Base-by-base conservation (phyloP, 2,113 vertebrate species). In the Hystrix brachyura region DNA sequence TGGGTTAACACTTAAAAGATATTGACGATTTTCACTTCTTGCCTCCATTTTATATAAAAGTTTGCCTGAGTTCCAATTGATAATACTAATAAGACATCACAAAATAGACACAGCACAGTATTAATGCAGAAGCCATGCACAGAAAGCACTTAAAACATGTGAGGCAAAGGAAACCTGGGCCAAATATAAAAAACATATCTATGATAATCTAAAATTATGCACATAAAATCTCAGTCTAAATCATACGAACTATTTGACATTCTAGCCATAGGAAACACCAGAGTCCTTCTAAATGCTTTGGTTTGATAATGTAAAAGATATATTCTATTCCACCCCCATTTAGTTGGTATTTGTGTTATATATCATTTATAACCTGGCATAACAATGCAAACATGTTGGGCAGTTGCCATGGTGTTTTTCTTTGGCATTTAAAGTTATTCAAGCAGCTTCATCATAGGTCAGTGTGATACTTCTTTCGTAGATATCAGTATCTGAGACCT, bases 1-100 rank as follows among this genome's bases (percentile, higher is more conserved):
- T 69, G 87, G 94, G 96, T 95, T 96, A 96, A 86, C 95, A 97
- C 97, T 98, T 97, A 95, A 98, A 98, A 98, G 97, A 94, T 97
- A 96, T 69, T 43, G 92, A 90, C 13, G 65, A 95, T 94, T 92
- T 97, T 95, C 74, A 79, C 95, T 95, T 83, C 80, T 96, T 0
- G 29, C 76, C 87, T 98, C 96, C 92, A 87, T 98, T 93, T 98
- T 80, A 90, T 95, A 79, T 95, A 82, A 97, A 98, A 98, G 97
- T 97, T 97, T 97, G 87, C 94, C 87, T 17, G 81, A 69, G 60
- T 94, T 98, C 86, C 97, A 95, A 95, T 95, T 97, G 97, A 95
- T 98, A 98, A 97, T 88, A 97, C 95, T 97, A 97, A 96, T 96
- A 96, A 97, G 78, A 94, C 95, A 98, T 97, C 96, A 98, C 84